Evolutionary conservation across 2,797 vertebrate species (phyloP).

Genomic region (Etheostoma nigrum): DNA sequence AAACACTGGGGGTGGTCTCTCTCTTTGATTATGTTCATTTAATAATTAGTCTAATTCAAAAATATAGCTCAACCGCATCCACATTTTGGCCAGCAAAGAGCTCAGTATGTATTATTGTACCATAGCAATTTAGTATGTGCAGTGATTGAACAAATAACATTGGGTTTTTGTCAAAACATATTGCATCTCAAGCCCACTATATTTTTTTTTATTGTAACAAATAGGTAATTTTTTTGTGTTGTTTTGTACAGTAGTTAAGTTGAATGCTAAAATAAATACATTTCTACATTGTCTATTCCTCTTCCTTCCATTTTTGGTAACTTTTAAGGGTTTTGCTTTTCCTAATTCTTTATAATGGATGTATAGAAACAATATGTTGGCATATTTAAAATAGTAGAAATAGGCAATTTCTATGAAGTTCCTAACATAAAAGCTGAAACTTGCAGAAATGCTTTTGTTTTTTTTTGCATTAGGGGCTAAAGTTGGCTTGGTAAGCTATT

Average conservation of each 20-base stretch:
- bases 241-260: background rate
- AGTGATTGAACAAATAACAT: background rate
- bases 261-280: background rate
- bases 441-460: background rate
- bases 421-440: background rate
- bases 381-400: background rate
- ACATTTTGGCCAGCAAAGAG: background rate
- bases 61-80: background rate
- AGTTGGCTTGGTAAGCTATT: background rate
- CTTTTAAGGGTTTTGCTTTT: background rate
- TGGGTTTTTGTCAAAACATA: slow-evolving; percentile 1
- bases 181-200: background rate
- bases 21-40: slow-evolving; percentile 5
- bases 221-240: background rate
- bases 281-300: background rate
- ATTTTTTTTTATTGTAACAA: background rate
- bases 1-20: background rate
- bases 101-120: background rate
- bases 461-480: background rate
- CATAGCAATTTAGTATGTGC: background rate
- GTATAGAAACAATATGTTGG: background rate
- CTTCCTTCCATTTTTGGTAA: background rate
- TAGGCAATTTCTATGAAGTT: background rate
- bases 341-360: background rate
- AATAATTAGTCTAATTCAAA: slow-evolving; percentile 16